These are phyloP conservation scores for Oenanthe melanoleuca DNA, from an alignment of 2,113 vertebrate species.

Conservation along the genomic window DNA sequence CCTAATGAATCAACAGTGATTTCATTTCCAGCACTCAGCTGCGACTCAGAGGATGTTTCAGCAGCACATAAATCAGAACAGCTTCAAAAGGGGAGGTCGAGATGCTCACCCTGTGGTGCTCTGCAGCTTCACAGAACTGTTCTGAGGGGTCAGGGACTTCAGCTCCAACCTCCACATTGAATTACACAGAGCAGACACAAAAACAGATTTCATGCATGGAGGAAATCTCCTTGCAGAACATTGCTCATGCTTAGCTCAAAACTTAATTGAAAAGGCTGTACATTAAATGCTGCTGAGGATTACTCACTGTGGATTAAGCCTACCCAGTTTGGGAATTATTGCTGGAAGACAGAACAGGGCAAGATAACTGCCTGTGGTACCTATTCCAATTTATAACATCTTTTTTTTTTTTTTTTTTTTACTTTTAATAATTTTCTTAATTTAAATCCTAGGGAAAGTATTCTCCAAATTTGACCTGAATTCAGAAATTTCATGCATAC, in stretches of 20 bases:
- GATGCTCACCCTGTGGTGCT: background rate
- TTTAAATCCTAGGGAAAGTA: background rate
- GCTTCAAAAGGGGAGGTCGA: background rate
- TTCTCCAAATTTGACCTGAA: background rate
- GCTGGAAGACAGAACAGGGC: background rate
- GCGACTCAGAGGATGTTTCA: background rate
- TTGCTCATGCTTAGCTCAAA: background rate
- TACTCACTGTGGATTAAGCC: background rate
- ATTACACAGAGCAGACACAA: background rate
- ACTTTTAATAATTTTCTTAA: background rate
- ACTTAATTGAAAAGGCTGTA: background rate
- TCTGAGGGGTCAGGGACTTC: background rate
- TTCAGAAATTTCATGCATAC: background rate
- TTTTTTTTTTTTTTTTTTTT: too few relatives aligned
- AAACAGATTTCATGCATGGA: background rate
- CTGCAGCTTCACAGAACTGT: background rate
- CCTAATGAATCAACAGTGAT: background rate
- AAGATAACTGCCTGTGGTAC: background rate
- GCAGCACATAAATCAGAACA: background rate
- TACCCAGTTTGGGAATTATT: background rate
- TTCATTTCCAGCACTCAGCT: background rate
- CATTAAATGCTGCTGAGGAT: background rate
- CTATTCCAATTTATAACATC: background rate
- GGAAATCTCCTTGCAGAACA: background rate
- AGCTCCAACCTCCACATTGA: background rate